A percentile compares a stretch with the other conserved stretches of the same genome.
phyloP scores from a whole-genome alignment of 1,140 invertebrate species.

The Trichoplusia ni region DNA sequence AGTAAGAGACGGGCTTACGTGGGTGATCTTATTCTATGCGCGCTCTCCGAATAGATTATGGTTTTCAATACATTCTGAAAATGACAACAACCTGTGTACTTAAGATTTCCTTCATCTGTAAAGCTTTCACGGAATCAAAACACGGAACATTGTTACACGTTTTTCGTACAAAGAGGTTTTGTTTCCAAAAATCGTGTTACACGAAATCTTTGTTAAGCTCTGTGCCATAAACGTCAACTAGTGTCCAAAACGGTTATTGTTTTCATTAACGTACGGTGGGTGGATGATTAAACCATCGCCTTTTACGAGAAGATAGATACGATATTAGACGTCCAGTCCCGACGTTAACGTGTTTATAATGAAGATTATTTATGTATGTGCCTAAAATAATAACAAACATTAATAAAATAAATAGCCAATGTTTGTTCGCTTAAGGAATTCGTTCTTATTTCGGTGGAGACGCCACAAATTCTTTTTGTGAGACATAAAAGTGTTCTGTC shows the following conservation, averaged over 20 bases:
- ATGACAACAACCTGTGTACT: no score
- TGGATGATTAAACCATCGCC: constrained; percentile 15
- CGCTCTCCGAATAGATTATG: no score
- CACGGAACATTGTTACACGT: no score
- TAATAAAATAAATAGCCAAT: neutral
- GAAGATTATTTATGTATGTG: neutral
- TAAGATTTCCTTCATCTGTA: no score
- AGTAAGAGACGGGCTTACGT: no score
- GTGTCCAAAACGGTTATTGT: neutral
- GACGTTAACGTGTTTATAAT: constrained; percentile 11
- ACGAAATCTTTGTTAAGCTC: no score
- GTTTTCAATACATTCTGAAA: no score
- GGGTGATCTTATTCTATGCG: no score
- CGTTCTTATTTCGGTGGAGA: neutral
- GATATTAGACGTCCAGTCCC: neutral
- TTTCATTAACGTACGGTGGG: neutral
- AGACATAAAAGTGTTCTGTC: constrained; percentile 43
- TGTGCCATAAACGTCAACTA: no score
- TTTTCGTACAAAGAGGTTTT: no score
- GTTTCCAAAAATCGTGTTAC: no score
- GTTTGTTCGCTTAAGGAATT: neutral
- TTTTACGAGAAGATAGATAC: neutral
- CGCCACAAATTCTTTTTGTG: constrained; percentile 35
- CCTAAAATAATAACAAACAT: neutral
- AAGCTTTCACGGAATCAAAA: no score